These are phyloP conservation scores for Pseudolycoriella hygida DNA, from an alignment of 2,888 invertebrate species.

Conservation along the genomic window DNA sequence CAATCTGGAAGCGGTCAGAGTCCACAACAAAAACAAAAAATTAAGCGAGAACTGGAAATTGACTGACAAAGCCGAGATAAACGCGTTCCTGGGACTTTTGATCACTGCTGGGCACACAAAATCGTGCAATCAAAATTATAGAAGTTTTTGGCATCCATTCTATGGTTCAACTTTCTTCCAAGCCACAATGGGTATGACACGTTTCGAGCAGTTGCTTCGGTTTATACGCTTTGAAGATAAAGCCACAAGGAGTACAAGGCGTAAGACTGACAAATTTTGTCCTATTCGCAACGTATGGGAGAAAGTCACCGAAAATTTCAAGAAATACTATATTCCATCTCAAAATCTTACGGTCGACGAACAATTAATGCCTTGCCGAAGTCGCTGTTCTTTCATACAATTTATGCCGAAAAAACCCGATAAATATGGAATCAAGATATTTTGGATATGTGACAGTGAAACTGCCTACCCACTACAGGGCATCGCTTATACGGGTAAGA, in stretches of 20 bases:
- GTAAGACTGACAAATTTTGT: neutral
- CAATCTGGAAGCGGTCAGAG: no score
- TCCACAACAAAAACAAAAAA: no score
- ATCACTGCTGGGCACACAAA: neutral
- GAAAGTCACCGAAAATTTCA: neutral
- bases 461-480: neutral
- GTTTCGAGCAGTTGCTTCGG: neutral
- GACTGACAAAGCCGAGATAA: neutral
- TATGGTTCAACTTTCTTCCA: neutral
- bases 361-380: slow-evolving; percentile 1
- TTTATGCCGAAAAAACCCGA: neutral
- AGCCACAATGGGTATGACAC: neutral
- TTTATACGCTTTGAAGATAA: slow-evolving; percentile 1
- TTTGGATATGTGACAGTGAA: neutral
- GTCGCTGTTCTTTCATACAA: neutral
- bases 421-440: no score
- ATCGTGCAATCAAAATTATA: neutral
- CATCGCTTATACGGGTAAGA: neutral
- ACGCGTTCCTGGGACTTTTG: neutral
- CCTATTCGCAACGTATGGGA: slow-evolving; percentile 4
- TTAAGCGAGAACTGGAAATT: no score
- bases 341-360: slow-evolving; percentile 2
- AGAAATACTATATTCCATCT: slow-evolving; percentile 1
- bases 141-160: slow-evolving; percentile 1
- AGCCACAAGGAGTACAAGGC: neutral